Conservation (phyloP, 2,797 vertebrate species). For the Arremon brunneinucha region DNA sequence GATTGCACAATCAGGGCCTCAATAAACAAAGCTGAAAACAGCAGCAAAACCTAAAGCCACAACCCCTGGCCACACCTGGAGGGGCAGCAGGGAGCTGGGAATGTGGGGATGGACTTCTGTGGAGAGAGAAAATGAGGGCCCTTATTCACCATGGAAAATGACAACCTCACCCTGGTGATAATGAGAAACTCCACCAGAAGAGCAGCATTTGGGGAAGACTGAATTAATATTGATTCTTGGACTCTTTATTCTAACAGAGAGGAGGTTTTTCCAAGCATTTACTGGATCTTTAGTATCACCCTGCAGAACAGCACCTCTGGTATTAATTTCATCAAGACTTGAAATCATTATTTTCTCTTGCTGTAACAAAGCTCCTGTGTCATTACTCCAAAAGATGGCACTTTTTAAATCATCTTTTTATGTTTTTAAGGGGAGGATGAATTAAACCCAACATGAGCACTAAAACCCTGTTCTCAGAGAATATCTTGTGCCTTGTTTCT, state of each 20-base stretch:
- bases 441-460: neutral
- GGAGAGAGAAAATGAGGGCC: constrained; percentile 4
- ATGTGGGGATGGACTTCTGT: neutral
- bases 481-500: neutral
- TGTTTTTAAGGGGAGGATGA: neutral
- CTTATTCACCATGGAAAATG: neutral
- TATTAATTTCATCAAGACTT: neutral
- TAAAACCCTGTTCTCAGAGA: neutral
- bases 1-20: neutral
- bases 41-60: neutral
- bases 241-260: neutral
- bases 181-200: constrained; percentile 11
- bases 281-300: neutral
- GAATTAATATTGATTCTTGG: constrained; percentile 26
- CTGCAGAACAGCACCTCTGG: neutral
- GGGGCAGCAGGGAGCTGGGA: constrained; percentile 1
- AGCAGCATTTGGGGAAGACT: neutral
- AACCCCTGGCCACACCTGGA: neutral
- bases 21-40: neutral
- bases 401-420: neutral
- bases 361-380: neutral
- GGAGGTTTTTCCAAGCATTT: neutral
- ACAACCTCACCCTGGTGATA: neutral
- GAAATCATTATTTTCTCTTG: neutral
- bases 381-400: neutral